Evolutionary conservation across 2,888 invertebrate genomes (phyloP).

Genomic region (Caenorhabditis virilis): DNA sequence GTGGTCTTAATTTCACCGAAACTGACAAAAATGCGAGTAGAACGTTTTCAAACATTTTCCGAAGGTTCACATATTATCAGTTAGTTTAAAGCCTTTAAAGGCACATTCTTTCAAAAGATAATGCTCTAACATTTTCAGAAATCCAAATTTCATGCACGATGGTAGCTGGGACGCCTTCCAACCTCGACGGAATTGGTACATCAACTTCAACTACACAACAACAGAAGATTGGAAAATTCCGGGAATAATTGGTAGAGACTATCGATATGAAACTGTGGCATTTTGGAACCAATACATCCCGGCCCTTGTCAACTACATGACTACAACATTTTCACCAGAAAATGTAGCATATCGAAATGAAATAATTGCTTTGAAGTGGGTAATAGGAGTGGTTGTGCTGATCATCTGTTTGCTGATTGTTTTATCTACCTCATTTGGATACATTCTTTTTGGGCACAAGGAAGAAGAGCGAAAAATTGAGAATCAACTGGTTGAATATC

Average conservation of each 20-base stretch:
- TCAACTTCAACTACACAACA: slow-evolving; percentile 65
- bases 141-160: slow-evolving; percentile 65
- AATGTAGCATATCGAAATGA: slow-evolving; percentile 58
- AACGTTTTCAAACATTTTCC: slow-evolving; percentile 58
- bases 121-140: slow-evolving; percentile 49
- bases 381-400: slow-evolving; percentile 49
- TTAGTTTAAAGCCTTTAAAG: too few relatives aligned
- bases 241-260: slow-evolving; percentile 57
- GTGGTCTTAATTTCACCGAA: slow-evolving; percentile 56
- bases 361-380: slow-evolving; percentile 53
- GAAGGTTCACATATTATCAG: slow-evolving; percentile 60
- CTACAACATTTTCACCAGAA: slow-evolving; percentile 67
- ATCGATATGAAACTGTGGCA: slow-evolving; percentile 53
- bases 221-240: slow-evolving; percentile 45
- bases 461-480: slow-evolving; percentile 23
- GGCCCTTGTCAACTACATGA: slow-evolving; percentile 67
- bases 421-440: slow-evolving; percentile 52
- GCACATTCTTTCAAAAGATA: too few relatives aligned
- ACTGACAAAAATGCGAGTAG: slow-evolving; percentile 65
- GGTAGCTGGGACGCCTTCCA: slow-evolving; percentile 61
- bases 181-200: slow-evolving; percentile 66
- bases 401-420: slow-evolving; percentile 54
- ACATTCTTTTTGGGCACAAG: slow-evolving; percentile 35
- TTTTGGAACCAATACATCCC: slow-evolving; percentile 69
- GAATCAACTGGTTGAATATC: slow-evolving; percentile 36